A percentile compares a stretch with the other conserved stretches of the same genome.
Evolutionary conservation across 2,797 vertebrate species (phyloP).

Genomic region (Steatocranus sp.): DNA sequence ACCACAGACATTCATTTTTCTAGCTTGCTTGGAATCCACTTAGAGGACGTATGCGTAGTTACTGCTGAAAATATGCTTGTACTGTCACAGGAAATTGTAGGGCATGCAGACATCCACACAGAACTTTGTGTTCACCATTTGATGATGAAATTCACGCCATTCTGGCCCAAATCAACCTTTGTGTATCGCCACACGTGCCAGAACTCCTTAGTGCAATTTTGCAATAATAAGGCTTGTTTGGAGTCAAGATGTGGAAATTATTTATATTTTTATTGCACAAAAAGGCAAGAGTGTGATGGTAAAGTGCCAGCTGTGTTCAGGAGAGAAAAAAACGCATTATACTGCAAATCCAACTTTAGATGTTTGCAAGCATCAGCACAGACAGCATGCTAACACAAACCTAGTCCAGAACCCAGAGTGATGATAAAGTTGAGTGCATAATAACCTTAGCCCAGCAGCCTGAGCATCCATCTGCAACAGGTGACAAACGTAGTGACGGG

Average conservation of each 20-base stretch:
- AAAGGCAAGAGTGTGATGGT: accelerated
- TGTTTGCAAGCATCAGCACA: neutral
- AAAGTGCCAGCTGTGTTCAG: neutral
- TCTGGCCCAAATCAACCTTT: neutral
- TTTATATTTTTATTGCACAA: neutral
- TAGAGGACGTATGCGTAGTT: neutral
- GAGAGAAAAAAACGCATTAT: neutral
- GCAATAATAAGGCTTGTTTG: neutral
- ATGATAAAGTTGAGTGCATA: neutral
- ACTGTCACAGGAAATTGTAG: neutral
- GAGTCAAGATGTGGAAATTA: neutral
- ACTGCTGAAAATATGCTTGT: neutral
- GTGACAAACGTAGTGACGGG: neutral
- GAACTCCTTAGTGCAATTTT: neutral
- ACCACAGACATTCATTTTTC: neutral
- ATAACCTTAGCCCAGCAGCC: neutral
- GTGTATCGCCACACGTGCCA: neutral
- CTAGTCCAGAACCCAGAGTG: neutral
- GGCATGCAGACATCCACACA: neutral
- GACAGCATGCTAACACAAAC: neutral
- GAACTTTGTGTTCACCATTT: neutral
- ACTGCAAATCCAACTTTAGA: neutral
- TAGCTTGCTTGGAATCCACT: neutral
- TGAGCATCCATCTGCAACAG: neutral
- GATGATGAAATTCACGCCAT: neutral